Conservation (phyloP, 2,797 vertebrate species). For the Mus minutoides region DNA sequence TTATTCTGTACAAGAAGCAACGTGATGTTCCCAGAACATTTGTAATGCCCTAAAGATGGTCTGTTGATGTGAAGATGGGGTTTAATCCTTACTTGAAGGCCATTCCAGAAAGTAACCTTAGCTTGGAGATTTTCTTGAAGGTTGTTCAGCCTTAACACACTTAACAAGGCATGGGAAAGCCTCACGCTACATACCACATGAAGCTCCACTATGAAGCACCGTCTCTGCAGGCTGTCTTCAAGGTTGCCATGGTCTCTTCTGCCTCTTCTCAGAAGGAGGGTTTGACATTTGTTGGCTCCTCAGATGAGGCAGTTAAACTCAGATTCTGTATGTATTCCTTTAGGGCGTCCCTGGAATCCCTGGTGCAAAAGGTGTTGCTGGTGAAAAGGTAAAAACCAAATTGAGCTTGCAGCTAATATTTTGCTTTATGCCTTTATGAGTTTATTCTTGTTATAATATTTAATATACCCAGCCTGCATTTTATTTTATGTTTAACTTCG, state of each 20-base stretch:
- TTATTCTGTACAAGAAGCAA: neutral
- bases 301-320: neutral
- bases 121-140: conserved; percentile 40
- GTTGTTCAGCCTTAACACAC: neutral
- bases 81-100: neutral
- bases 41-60: neutral
- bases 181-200: neutral
- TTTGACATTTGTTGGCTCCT: neutral
- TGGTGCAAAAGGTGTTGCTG: conserved; percentile 93
- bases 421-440: conserved; percentile 10
- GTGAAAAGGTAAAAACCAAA: conserved; percentile 91
- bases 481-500: conserved; percentile 54
- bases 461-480: conserved; percentile 1
- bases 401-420: neutral
- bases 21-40: neutral
- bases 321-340: conserved; percentile 63
- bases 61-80: neutral
- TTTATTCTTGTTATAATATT: conserved; percentile 53
- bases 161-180: neutral
- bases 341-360: conserved; percentile 95
- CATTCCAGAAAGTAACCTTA: neutral
- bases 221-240: neutral
- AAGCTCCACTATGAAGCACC: neutral
- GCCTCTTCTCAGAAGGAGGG: too few relatives aligned
- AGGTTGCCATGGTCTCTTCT: neutral